A percentile compares a stretch with the other conserved stretches of the same genome.
phyloP scores from a whole-genome alignment of 2,888 invertebrate species.

The Andrena fulva region DNA sequence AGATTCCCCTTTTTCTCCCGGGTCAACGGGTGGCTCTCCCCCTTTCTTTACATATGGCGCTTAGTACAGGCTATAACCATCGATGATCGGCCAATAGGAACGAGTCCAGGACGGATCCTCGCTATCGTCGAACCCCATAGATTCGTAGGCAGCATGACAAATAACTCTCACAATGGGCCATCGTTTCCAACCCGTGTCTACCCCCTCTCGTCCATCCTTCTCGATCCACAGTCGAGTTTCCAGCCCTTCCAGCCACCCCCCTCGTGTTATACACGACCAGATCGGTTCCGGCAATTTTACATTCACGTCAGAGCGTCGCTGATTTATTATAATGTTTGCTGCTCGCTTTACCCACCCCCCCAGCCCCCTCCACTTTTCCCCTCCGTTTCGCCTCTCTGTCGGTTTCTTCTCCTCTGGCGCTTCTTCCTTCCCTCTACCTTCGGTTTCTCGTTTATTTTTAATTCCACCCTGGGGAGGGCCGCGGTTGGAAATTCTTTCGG shows the following conservation, averaged over 20 bases:
- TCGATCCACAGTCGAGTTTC: slow-evolving; percentile 54
- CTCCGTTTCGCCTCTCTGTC: neutral
- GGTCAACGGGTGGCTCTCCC: slow-evolving; percentile 17
- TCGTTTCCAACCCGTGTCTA: slow-evolving; percentile 67
- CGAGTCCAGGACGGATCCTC: slow-evolving; percentile 70
- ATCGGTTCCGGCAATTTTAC: slow-evolving; percentile 84
- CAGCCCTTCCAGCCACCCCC: slow-evolving; percentile 58
- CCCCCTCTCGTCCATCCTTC: slow-evolving; percentile 18
- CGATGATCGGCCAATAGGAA: slow-evolving; percentile 81
- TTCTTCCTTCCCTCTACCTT: slow-evolving; percentile 6
- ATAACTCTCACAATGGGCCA: slow-evolving; percentile 83
- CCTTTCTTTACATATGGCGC: slow-evolving; percentile 73
- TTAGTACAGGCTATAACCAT: slow-evolving; percentile 79
- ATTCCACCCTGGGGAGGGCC: neutral
- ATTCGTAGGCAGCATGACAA: slow-evolving; percentile 82
- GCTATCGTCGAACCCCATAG: slow-evolving; percentile 75
- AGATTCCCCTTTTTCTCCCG: slow-evolving; percentile 10
- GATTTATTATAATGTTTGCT: slow-evolving; percentile 81
- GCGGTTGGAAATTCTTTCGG: neutral
- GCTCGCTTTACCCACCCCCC: slow-evolving; percentile 63
- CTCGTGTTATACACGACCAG: slow-evolving; percentile 80
- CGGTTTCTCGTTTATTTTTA: slow-evolving; percentile 9
- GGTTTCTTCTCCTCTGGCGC: slow-evolving; percentile 5
- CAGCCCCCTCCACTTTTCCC: neutral
- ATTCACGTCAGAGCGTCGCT: slow-evolving; percentile 79